Conservation (phyloP, 2,888 invertebrate species). For the Latrodectus hesperus region DNA sequence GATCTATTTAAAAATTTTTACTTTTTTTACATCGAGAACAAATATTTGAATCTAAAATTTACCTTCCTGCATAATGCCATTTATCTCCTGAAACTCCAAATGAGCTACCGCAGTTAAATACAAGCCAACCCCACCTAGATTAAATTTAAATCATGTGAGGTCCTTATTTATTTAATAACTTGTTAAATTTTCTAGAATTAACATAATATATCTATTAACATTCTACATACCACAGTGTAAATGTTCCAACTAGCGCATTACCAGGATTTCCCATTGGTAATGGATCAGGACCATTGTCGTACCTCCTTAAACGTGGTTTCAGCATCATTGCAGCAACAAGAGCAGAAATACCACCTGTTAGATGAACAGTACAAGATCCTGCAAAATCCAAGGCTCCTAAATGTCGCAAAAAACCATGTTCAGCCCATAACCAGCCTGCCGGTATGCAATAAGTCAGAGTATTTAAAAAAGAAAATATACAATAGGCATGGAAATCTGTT, state of each 20-base stretch:
- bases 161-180: neutral
- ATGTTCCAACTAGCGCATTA: conserved; percentile 72
- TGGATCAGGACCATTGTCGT: conserved; percentile 67
- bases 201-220: too few species aligned
- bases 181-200: too few species aligned
- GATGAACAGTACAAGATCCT: conserved; percentile 90
- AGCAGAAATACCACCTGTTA: conserved; percentile 81
- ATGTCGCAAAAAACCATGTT: conserved; percentile 84
- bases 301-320: conserved; percentile 73
- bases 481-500: conserved; percentile 75
- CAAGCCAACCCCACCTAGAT: conserved; percentile 75
- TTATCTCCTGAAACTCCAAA: conserved; percentile 74
- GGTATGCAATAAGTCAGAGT: conserved; percentile 93
- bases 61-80: conserved; percentile 74
- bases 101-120: conserved; percentile 75
- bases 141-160: neutral
- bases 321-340: conserved; percentile 85
- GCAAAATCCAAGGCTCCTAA: conserved; percentile 94
- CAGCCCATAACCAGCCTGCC: conserved; percentile 77
- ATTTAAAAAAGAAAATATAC: conserved; percentile 90
- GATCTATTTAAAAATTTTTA: too few species aligned
- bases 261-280: conserved; percentile 71
- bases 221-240: conserved; percentile 72
- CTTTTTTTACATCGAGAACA: too few species aligned
- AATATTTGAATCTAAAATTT: neutral